Evolutionary conservation across 1,140 invertebrate genomes (phyloP), one percentile per base, ranked within the genome.

Genomic region (Lethrus apterus): DNA sequence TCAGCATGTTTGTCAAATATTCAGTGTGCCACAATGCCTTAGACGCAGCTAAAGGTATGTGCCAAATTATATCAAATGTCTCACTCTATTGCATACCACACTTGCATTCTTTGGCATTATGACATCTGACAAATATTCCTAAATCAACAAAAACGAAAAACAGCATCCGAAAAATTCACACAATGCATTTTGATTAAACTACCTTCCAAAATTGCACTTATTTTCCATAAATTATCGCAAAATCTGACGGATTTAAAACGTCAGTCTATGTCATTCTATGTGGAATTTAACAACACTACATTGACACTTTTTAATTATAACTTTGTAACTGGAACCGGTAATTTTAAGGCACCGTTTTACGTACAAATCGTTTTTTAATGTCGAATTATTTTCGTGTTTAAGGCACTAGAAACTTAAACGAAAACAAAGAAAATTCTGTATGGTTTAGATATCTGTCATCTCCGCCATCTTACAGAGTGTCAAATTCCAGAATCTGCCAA

Each of bases 371-470:
- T n/a, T n/a, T n/a, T n/a, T n/a, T n/a, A n/a, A n/a, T n/a, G n/a
- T n/a, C n/a, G n/a, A n/a, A n/a, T n/a, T n/a, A n/a, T 38, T 38
- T 21, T 20, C 24, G 20, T 47, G 30, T 44, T 48, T 34, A 54
- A 54, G 44, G 48, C 52, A 54, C 52, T 54, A 31, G 50, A 50
- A 55, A 51, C 46, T 48, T 40, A 48, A 64, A 62, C 54, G 60
- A 66, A 66, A 66, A 66, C 64, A 66, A 66, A 66, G 64, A 64
- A 64, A 63, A 63, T 64, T 56, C 44, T 56, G 52, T 48, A 55
- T 52, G 56, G 58, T 63, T 64, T 59, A 64, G 60, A 56, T 60
- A 56, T 59, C 64, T 59, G 64, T 60, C 64, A 66, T 66, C 59
- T 59, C 62, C 59, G 64, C 64, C 64, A 66, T 66, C 58, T 65